Percentiles rank a stretch among this genome's conserved stretches.
phyloP scores from a whole-genome alignment of 2,797 vertebrate genomes.

The Sebastes vulpes region DNA sequence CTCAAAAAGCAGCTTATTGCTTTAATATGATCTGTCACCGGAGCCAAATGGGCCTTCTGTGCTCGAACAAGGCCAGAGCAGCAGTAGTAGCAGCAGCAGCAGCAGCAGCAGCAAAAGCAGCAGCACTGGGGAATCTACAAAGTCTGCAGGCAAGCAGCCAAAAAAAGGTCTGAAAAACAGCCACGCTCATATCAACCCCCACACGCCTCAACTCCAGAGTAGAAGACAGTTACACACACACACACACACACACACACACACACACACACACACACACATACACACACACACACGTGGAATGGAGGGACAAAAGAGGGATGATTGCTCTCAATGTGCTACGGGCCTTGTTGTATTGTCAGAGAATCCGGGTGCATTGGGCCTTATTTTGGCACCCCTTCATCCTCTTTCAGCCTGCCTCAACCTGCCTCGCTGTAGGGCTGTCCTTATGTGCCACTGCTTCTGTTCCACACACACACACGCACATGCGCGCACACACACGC shows the following conservation, averaged over 20 bases:
- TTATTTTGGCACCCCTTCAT: conserved; percentile 69
- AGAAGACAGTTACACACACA: conserved; percentile 43
- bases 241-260: conserved; percentile 3
- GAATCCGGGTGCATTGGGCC: conserved; percentile 70
- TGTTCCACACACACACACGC: conserved; percentile 23
- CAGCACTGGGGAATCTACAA: conserved; percentile 41
- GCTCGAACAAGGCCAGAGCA: conserved; percentile 48
- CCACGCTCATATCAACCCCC: conserved; percentile 52
- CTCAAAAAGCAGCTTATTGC: conserved; percentile 52
- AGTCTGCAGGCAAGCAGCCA: conserved; percentile 59
- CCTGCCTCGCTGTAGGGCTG: conserved; percentile 61
- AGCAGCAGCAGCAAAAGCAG: conserved; percentile 21
- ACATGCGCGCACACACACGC: conserved; percentile 4
- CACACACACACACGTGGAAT: conserved; percentile 11
- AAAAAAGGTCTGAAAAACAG: conserved; percentile 68
- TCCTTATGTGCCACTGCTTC: conserved; percentile 68
- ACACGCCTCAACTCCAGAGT: conserved; percentile 33
- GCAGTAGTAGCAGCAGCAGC: conserved; percentile 6
- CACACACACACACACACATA: not conserved
- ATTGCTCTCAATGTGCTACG: conserved; percentile 68
- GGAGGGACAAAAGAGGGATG: conserved; percentile 69
- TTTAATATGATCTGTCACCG: conserved; percentile 68
- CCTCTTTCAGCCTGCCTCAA: conserved; percentile 65
- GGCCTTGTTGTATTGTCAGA: conserved; percentile 64
- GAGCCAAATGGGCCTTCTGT: conserved; percentile 62